A percentile compares a stretch with the other conserved stretches of the same genome.
These are phyloP conservation scores for Microctenopoma steveboyesi DNA, from an alignment of 2,797 vertebrate genomes.

Conservation along the genomic window DNA sequence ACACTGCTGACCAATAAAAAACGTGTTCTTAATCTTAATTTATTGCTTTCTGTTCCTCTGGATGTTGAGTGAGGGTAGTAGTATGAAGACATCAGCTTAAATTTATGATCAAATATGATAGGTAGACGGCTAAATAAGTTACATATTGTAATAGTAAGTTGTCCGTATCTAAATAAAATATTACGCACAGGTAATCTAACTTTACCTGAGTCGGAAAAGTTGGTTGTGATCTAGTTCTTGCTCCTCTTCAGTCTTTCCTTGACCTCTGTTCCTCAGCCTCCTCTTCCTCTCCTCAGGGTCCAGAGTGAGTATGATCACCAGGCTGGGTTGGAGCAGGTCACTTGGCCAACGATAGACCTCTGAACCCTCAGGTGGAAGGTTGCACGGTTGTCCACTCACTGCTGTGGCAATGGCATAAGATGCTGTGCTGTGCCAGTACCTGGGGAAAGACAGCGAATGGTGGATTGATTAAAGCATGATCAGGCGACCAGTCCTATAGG, in stretches of 20 bases:
- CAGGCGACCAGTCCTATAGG: conserved; percentile 8
- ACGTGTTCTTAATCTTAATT: not conserved
- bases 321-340: conserved; percentile 89
- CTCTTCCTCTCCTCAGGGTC: conserved; percentile 84
- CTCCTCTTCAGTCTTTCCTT: conserved; percentile 88
- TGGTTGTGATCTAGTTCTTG: conserved; percentile 86
- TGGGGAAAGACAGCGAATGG: conserved; percentile 61
- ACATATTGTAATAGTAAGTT: not conserved
- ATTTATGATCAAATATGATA: not conserved
- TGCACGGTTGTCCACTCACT: conserved; percentile 79
- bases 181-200: not conserved
- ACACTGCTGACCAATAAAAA: not conserved
- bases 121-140: not conserved
- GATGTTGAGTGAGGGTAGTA: not conserved
- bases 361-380: conserved; percentile 86
- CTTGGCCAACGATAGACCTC: conserved; percentile 89
- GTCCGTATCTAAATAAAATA: not conserved
- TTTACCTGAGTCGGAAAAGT: conserved; percentile 89
- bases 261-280: conserved; percentile 84
- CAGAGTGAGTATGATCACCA: conserved; percentile 90
- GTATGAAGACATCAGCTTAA: not conserved
- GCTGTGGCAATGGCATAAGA: conserved; percentile 93
- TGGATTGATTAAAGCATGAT: conserved; percentile 23
- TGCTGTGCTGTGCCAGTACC: conserved; percentile 96
- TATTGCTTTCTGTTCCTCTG: not conserved